Conservation (phyloP, 2,113 vertebrate species). For the Plecotus auritus region DNA sequence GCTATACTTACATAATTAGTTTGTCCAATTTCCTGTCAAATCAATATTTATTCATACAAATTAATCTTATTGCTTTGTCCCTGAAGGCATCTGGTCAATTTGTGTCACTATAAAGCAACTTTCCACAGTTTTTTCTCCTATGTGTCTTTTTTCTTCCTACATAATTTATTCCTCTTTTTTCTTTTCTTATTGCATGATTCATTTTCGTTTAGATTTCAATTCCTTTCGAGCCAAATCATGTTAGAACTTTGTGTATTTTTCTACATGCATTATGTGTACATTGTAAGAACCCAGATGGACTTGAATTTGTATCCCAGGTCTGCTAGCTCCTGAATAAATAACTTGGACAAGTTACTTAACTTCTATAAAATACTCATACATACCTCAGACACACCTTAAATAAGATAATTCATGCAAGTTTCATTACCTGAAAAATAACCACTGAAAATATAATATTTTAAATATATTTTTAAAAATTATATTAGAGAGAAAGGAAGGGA, state of each 20-base stretch:
- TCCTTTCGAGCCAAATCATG: not conserved
- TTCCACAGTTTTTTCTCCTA: not conserved
- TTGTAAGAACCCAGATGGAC: not conserved
- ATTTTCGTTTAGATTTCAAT: not conserved
- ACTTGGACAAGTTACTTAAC: not conserved
- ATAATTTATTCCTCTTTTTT: not conserved
- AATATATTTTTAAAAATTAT: too few relatives aligned
- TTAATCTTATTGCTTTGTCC: slow-evolving; percentile 34
- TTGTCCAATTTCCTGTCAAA: slow-evolving; percentile 28
- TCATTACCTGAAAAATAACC: not conserved
- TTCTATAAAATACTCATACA: not conserved
- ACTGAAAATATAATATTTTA: not conserved
- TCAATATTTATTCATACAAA: slow-evolving; percentile 45
- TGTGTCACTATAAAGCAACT: not conserved
- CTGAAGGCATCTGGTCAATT: not conserved
- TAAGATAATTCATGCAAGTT: slow-evolving; percentile 35
- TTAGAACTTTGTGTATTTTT: not conserved
- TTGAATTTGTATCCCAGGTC: not conserved
- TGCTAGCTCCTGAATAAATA: not conserved
- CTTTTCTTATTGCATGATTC: not conserved
- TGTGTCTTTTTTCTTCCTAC: not conserved
- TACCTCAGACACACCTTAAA: not conserved
- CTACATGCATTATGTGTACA: not conserved
- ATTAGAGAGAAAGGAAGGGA: too few relatives aligned
- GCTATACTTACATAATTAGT: slow-evolving; percentile 32